Percentiles rank a stretch among this genome's conserved stretches.
Evolutionary conservation across 2,888 invertebrate genomes (phyloP).

Genomic region (Scelioninae gen. 1): DNA sequence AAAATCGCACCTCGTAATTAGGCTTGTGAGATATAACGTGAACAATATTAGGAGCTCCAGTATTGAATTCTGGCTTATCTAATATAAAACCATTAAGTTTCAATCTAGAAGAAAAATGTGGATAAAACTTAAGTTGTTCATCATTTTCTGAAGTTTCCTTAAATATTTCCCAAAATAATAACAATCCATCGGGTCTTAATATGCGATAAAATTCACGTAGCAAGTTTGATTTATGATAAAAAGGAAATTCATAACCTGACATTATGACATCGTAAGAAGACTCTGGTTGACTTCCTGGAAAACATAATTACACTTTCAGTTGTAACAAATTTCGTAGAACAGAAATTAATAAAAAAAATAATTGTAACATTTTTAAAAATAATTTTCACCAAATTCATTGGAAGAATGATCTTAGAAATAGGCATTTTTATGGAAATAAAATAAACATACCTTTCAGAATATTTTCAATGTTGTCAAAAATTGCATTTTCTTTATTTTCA

Average conservation of each 20-base stretch:
- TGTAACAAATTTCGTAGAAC: too few relatives aligned
- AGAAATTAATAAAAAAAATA: too few relatives aligned
- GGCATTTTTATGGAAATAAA: too few relatives aligned
- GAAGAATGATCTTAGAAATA: too few relatives aligned
- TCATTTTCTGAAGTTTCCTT: constrained; percentile 73
- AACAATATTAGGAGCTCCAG: constrained; percentile 56
- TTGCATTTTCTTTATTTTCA: too few relatives aligned
- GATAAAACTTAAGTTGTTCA: constrained; percentile 76
- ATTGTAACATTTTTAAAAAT: too few relatives aligned
- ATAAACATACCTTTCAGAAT: too few relatives aligned
- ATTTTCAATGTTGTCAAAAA: too few relatives aligned
- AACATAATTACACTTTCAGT: too few relatives aligned
- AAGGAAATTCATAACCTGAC: constrained; percentile 82
- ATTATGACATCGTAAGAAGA: constrained; percentile 88
- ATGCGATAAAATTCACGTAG: constrained; percentile 87
- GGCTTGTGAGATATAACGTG: constrained; percentile 80
- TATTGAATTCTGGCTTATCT: constrained; percentile 62
- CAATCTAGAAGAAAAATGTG: constrained; percentile 84
- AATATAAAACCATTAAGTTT: constrained; percentile 88
- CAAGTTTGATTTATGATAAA: constrained; percentile 84
- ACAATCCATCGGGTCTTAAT: constrained; percentile 87
- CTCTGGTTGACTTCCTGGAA: constrained; percentile 86
- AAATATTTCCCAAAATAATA: constrained; percentile 85
- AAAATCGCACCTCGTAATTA: constrained; percentile 76
- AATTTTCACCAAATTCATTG: too few relatives aligned